Evolutionary conservation across 2,888 invertebrate genomes (phyloP), one percentile per base, ranked within the genome.

Genomic region (Tachina grossa): DNA sequence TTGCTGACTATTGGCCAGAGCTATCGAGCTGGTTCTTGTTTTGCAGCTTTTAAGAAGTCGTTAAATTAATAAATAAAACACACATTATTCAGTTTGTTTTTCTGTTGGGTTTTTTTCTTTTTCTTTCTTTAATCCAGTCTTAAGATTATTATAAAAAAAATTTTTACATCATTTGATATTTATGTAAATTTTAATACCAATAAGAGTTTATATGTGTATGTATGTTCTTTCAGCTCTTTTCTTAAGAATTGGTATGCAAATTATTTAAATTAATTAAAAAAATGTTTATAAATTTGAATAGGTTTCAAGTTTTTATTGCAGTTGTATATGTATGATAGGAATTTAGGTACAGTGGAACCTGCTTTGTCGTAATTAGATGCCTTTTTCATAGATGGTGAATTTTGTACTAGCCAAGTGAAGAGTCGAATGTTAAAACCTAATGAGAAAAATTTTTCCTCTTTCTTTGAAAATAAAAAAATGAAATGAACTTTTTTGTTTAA

Each of bases 101-200:
- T 39, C 8, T 19, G 9, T 22, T 68, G n/a, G 65, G 1, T 39
- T 43, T 9, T 41, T 16, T 59, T 59, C 1, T 59, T 59, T 43
- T 43, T 66, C n/a, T 6, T 31, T 65, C 65, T 43, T 61, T 14
- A 83, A 83, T 83, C 77, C 77, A 83, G 72, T 72, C 83, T 83
- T 83, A 59, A 77, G 59, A 83, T 72, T 72, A 77, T 77, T 74
- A 51, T 68, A 81, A 59, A 81, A 74, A 31, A 39, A 47, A n/a
- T 39, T 57, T 72, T n/a, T 66, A 31, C 51, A 71, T 45, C 6
- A 45, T 19, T 66, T 74, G 11, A 16, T 43, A 51, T 68, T 68
- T 66, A 80, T 80, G 74, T 80, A 80, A 80, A 80, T 80, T 81
- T 81, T 49, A 76, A 59, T 66, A 77, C 65, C 71, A 83, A 77